Conservation (phyloP, 2,113 vertebrate species). For the Tauraco erythrolophus region DNA sequence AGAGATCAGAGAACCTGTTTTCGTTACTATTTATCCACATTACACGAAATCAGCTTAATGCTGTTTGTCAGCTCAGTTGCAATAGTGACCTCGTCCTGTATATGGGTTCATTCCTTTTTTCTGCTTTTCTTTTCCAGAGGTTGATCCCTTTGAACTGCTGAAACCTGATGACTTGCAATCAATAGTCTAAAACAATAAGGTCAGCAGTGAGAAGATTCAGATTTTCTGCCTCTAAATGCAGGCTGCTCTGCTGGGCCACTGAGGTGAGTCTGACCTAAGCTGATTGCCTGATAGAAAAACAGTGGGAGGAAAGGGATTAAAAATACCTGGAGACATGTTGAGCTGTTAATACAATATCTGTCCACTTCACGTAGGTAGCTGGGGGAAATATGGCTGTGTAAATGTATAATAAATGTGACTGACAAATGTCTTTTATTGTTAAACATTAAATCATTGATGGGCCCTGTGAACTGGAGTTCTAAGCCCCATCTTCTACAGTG, state of each 20-base stretch:
- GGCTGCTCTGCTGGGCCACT: constrained; percentile 34
- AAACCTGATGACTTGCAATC: constrained; percentile 59
- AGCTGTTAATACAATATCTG: constrained; percentile 11
- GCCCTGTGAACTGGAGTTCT: not conserved
- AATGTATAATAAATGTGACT: not conserved
- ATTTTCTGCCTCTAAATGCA: constrained; percentile 51
- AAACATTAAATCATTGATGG: not conserved
- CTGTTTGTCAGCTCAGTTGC: not conserved
- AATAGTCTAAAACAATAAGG: constrained; percentile 68
- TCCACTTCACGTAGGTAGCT: not conserved
- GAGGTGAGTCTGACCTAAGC: constrained; percentile 69
- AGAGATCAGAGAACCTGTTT: not conserved
- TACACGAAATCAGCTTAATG: not conserved
- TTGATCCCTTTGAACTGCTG: constrained; percentile 37
- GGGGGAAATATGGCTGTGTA: not conserved
- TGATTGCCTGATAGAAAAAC: constrained; percentile 36
- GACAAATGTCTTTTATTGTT: not conserved
- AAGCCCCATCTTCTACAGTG: not conserved
- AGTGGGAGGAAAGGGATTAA: not conserved
- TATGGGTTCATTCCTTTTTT: not conserved
- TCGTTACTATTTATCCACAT: constrained; percentile 5
- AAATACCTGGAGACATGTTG: not conserved
- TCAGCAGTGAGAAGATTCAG: constrained; percentile 54
- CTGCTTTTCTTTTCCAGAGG: constrained; percentile 45
- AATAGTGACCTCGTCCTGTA: not conserved